phyloP scores from a whole-genome alignment of 2,888 invertebrate genomes.

The Pheosia gnoma region DNA sequence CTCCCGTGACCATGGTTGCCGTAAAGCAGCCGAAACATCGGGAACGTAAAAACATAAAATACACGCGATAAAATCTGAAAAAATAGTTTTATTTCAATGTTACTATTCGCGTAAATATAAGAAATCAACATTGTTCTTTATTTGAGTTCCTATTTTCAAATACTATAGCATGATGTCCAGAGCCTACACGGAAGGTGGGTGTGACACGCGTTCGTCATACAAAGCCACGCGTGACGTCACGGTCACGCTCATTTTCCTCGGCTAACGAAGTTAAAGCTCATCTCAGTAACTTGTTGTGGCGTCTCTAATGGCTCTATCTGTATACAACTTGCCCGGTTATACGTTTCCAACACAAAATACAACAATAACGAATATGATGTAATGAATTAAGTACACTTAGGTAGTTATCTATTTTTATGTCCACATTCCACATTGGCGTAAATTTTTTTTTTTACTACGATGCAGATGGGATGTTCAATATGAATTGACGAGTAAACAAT shows the following conservation, averaged over 20 bases:
- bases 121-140: too few species aligned
- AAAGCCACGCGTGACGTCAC: conserved; percentile 38
- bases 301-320: conserved; percentile 27
- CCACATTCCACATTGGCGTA: neutral
- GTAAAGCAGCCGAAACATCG: too few species aligned
- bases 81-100: too few species aligned
- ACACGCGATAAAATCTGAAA: too few species aligned
- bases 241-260: conserved; percentile 73
- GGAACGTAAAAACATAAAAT: too few species aligned
- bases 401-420: too few species aligned
- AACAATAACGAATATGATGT: too few species aligned
- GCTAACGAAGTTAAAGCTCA: conserved; percentile 57
- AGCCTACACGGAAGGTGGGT: conserved; percentile 37
- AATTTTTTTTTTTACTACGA: neutral
- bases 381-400: too few species aligned
- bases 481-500: neutral
- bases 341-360: neutral
- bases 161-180: conserved; percentile 22
- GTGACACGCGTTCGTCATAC: conserved; percentile 46
- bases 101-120: too few species aligned
- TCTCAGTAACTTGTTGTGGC: conserved; percentile 39
- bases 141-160: too few species aligned
- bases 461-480: neutral
- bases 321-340: neutral
- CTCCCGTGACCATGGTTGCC: too few species aligned